phyloP scores from a whole-genome alignment of 2,888 invertebrate species.

The Patella depressa region DNA sequence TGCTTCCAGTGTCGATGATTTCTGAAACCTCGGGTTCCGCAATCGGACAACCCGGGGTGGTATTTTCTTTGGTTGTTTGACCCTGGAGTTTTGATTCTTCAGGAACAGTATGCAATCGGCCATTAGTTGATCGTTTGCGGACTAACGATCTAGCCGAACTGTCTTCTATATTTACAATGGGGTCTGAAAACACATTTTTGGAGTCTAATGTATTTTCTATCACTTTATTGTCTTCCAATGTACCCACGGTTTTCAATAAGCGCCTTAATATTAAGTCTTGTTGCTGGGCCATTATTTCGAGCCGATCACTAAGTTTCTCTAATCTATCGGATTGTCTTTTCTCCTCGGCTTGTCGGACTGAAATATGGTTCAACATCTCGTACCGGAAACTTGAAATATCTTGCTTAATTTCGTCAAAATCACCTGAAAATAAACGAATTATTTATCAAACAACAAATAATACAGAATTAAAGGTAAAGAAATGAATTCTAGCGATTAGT shows the following conservation, averaged over 20 bases:
- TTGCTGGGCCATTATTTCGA: conserved; percentile 30
- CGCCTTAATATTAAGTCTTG: conserved; percentile 24
- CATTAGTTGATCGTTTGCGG: not conserved
- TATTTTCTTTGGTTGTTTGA: not conserved
- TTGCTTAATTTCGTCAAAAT: conserved; percentile 64
- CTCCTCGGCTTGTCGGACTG: conserved; percentile 43
- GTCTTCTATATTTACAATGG: not conserved
- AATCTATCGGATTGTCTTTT: conserved; percentile 35
- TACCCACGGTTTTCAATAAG: not conserved
- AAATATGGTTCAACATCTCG: conserved; percentile 61
- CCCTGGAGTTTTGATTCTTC: not conserved
- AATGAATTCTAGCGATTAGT: no score
- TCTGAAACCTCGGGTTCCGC: not conserved
- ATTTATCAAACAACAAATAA: no score
- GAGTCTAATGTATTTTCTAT: not conserved
- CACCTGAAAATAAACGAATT: conserved; percentile 28
- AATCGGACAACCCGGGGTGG: not conserved
- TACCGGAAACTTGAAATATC: conserved; percentile 65
- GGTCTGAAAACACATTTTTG: not conserved
- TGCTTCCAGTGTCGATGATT: not conserved
- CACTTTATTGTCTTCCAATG: not conserved
- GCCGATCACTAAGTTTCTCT: conserved; percentile 32
- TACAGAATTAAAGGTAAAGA: no score
- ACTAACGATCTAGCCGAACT: not conserved
- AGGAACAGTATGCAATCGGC: conserved; percentile 2